Percentiles rank a stretch among this genome's conserved stretches.
Conservation (phyloP, 2,113 vertebrate genomes). For the Equus przewalskii region DNA sequence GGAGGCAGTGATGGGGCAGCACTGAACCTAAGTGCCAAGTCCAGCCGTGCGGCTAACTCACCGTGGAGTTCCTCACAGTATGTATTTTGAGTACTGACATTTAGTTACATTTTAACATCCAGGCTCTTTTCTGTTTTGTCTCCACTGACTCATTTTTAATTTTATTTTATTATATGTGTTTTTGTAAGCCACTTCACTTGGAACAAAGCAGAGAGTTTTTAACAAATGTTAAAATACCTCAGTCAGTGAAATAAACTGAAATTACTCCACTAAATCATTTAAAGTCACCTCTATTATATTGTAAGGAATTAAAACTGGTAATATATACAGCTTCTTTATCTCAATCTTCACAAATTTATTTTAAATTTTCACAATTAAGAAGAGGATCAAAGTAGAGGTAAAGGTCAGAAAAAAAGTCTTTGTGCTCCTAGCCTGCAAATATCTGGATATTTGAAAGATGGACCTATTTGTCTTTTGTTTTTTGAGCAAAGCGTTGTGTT, state of each 20-base stretch:
- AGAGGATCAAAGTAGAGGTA: background rate
- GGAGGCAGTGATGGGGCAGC: background rate
- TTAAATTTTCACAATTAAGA: background rate
- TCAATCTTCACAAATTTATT: constrained; percentile 16
- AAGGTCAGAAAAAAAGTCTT: background rate
- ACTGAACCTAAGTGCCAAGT: background rate
- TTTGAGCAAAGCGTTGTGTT: background rate
- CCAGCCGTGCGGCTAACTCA: background rate
- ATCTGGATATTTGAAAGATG: background rate
- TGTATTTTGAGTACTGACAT: background rate
- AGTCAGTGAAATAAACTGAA: background rate
- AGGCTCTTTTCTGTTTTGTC: background rate
- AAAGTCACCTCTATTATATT: background rate
- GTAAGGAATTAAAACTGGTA: background rate
- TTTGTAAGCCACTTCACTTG: background rate
- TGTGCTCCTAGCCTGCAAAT: background rate
- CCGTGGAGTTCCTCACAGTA: background rate
- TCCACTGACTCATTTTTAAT: background rate
- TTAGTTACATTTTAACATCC: background rate
- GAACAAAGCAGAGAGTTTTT: background rate
- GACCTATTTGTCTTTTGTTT: background rate
- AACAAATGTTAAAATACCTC: constrained; percentile 5
- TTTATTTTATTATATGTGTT: background rate
- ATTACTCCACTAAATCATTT: background rate
- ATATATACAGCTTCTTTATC: background rate